Conservation (phyloP, 30 jellyfish, hydroid and myxozoan genomes). For the Pelagia noctiluca region DNA sequence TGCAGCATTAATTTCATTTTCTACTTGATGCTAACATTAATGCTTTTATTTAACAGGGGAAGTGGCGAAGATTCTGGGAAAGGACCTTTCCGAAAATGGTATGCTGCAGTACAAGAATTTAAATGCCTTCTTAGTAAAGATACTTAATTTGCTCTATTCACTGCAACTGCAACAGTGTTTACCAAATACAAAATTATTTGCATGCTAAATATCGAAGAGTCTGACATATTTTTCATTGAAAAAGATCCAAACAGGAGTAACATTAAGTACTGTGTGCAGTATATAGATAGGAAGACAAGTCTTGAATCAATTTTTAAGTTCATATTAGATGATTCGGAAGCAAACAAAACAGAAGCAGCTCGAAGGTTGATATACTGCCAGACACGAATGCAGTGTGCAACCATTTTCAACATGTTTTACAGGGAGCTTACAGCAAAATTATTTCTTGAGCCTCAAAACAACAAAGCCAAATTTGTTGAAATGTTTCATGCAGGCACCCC, state of each 20-base stretch:
- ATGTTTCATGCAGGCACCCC: slow-evolving; percentile 58
- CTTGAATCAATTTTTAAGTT: slow-evolving; percentile 6
- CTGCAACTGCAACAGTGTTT: slow-evolving; percentile 44
- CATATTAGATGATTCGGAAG: not conserved
- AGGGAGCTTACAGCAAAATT: slow-evolving; percentile 1
- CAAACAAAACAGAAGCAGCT: not conserved
- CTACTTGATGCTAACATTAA: too few species aligned
- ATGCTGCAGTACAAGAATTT: too few species aligned
- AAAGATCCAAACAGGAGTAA: slow-evolving; percentile 28
- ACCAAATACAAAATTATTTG: slow-evolving; percentile 10
- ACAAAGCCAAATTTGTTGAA: slow-evolving; percentile 13
- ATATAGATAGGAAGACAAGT: slow-evolving; percentile 13
- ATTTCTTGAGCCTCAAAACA: slow-evolving; percentile 10
- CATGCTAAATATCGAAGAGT: not conserved
- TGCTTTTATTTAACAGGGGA: too few species aligned
- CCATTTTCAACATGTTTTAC: slow-evolving; percentile 1
- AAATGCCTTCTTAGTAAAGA: too few species aligned
- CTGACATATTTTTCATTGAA: slow-evolving; percentile 4
- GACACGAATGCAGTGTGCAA: slow-evolving; percentile 42
- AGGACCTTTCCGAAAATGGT: too few species aligned
- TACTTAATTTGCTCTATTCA: too few species aligned
- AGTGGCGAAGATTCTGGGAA: too few species aligned
- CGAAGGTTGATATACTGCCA: slow-evolving; percentile 26
- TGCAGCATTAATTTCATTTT: too few species aligned
- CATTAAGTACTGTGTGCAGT: slow-evolving; percentile 2